Percentiles rank a stretch among this genome's conserved stretches.
Conservation (phyloP, 2,888 invertebrate genomes). For the Nemapogon koenigi region DNA sequence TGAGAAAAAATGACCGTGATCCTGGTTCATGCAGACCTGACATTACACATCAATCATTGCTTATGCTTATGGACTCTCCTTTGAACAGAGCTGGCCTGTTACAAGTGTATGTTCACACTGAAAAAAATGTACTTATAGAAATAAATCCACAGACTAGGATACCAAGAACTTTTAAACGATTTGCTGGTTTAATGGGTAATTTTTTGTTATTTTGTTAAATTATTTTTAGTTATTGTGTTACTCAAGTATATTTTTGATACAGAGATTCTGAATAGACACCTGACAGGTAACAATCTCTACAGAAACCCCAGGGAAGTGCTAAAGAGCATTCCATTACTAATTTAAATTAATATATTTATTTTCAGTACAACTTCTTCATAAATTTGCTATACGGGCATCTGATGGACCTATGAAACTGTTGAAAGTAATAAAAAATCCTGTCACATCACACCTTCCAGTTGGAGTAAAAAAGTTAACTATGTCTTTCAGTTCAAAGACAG, state of each 20-base stretch:
- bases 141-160: constrained; percentile 97
- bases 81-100: constrained; percentile 93
- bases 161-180: constrained; percentile 95
- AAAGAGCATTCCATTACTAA: too few relatives aligned
- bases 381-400: constrained; percentile 89
- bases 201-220: constrained; percentile 10
- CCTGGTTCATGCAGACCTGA: constrained; percentile 93
- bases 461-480: constrained; percentile 90
- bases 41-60: constrained; percentile 95
- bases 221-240: too few relatives aligned
- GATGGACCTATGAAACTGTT: constrained; percentile 89
- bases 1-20: constrained; percentile 87
- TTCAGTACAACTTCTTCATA: constrained; percentile 94
- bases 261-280: too few relatives aligned
- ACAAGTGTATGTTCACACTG: constrained; percentile 94
- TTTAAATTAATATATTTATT: too few relatives aligned
- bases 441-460: constrained; percentile 92
- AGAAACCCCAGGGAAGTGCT: too few relatives aligned
- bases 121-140: constrained; percentile 92
- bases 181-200: constrained; percentile 94
- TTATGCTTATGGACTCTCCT: constrained; percentile 98
- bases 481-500: constrained; percentile 84
- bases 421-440: constrained; percentile 96
- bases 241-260: too few relatives aligned
- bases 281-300: too few relatives aligned